A percentile compares a stretch with the other conserved stretches of the same genome.
Evolutionary conservation across 2,888 invertebrate species (phyloP).

Genomic region (Mesoligia furuncula): DNA sequence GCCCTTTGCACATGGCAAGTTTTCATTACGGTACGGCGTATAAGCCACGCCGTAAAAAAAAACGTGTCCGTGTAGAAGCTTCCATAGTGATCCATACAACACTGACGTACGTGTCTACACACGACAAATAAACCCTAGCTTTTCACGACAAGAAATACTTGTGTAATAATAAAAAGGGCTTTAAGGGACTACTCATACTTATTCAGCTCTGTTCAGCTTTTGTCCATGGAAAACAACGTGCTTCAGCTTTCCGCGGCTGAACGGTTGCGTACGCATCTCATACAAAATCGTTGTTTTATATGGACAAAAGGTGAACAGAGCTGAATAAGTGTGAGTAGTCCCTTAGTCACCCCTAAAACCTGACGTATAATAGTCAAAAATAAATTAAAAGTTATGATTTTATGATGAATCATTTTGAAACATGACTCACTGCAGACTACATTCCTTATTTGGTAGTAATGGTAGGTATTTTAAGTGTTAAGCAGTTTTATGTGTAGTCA

Average conservation of each 20-base stretch:
- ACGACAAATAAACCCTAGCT: not conserved
- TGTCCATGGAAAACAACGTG: too few relatives aligned
- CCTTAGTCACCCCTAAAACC: not conserved
- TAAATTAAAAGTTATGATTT: not conserved
- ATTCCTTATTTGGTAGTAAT: constrained; percentile 8
- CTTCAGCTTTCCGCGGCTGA: too few relatives aligned
- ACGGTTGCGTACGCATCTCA: too few relatives aligned
- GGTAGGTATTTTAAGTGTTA: not conserved
- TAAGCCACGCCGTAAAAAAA: not conserved
- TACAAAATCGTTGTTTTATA: too few relatives aligned
- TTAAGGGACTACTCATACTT: too few relatives aligned
- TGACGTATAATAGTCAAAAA: not conserved
- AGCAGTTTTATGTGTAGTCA: not conserved
- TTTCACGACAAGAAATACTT: not conserved
- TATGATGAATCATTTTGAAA: constrained; percentile 11
- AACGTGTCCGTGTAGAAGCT: not conserved
- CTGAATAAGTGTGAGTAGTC: too few relatives aligned
- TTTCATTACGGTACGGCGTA: not conserved
- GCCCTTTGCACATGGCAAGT: not conserved
- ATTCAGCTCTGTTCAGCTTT: too few relatives aligned
- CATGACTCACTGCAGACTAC: constrained; percentile 12
- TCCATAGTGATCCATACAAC: not conserved
- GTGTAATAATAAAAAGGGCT: not conserved
- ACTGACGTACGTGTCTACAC: not conserved
- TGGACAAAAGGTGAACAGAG: too few relatives aligned